Percentiles rank a stretch among this genome's conserved stretches.
phyloP scores from a whole-genome alignment of 1,140 invertebrate species.

The Melitaea cinxia region DNA sequence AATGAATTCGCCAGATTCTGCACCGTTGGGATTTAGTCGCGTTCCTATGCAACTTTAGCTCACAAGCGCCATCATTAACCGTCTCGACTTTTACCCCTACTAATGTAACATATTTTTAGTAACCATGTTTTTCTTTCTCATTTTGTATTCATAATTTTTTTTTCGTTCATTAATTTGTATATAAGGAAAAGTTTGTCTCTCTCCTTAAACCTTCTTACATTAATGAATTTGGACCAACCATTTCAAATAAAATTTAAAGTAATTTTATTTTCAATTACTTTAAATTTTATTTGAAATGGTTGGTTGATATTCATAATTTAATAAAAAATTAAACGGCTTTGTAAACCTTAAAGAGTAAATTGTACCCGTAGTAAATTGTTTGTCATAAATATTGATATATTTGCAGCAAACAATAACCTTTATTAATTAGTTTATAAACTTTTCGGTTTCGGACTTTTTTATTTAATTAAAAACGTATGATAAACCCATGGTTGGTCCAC shows the following conservation, averaged over 20 bases:
- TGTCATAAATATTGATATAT: no score
- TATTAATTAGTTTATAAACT: background rate
- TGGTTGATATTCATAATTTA: no score
- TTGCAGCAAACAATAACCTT: no score
- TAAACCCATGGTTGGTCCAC: slow-evolving; percentile 11
- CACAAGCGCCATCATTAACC: slow-evolving; percentile 49
- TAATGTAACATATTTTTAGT: slow-evolving; percentile 10
- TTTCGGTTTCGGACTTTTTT: background rate
- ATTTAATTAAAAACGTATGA: background rate
- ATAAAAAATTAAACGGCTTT: no score
- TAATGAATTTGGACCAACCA: no score
- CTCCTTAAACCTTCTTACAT: no score
- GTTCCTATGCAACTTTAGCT: slow-evolving; percentile 48
- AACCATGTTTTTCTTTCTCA: background rate
- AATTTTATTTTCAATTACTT: no score
- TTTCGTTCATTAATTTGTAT: background rate
- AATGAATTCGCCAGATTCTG: slow-evolving; percentile 60
- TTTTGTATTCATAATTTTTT: background rate
- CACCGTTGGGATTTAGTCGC: slow-evolving; percentile 56
- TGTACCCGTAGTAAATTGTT: no score
- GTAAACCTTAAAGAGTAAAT: no score
- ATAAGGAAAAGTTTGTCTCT: no score
- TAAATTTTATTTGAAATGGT: no score
- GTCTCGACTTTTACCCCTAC: slow-evolving; percentile 43
- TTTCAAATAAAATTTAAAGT: no score